phyloP scores from a whole-genome alignment of 2,113 vertebrate species.

The Varanus komodoensis region DNA sequence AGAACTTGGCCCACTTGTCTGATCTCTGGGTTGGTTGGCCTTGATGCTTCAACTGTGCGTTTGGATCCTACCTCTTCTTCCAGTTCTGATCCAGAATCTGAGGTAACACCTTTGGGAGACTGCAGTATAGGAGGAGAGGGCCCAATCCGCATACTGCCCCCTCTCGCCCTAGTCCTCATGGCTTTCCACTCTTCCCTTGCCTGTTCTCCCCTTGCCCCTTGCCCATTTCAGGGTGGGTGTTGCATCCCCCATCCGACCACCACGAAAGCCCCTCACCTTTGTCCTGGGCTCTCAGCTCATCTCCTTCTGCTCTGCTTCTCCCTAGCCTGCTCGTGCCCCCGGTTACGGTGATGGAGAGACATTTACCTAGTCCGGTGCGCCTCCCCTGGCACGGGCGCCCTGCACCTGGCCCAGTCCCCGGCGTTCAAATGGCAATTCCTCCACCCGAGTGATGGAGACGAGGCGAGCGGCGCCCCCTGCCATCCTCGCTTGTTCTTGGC shows the following conservation, averaged over 20 bases:
- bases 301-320: too few species aligned
- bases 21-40: too few species aligned
- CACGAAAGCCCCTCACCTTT: neutral
- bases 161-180: neutral
- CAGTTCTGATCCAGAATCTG: too few species aligned
- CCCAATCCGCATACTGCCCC: too few species aligned
- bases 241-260: neutral
- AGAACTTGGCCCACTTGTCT: too few species aligned
- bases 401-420: neutral
- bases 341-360: neutral
- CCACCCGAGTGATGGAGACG: neutral
- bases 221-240: neutral
- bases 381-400: neutral
- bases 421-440: neutral
- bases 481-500: constrained; percentile 45
- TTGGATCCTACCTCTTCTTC: too few species aligned
- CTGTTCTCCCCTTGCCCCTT: neutral
- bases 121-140: too few species aligned
- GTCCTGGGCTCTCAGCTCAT: neutral
- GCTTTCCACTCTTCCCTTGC: neutral
- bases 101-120: too few species aligned
- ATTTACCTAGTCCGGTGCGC: too few species aligned
- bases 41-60: too few species aligned
- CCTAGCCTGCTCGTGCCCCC: neutral
- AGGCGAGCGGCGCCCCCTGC: constrained; percentile 13